Base-by-base conservation (phyloP, 1,140 invertebrate species). In the Euwallacea similis region DNA sequence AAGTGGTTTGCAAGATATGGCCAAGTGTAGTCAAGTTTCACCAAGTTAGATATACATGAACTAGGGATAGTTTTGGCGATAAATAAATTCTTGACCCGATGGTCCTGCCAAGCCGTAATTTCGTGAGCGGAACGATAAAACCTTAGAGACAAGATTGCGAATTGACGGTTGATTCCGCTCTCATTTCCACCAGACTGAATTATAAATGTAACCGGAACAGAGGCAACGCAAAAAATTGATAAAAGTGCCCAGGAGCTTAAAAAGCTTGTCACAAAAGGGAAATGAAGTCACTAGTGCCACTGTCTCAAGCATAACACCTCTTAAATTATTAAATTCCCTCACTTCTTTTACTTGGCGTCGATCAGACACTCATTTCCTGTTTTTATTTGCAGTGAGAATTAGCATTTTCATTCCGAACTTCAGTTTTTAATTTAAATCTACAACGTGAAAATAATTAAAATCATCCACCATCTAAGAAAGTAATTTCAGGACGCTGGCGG, bases 161-260 rank as follows among this genome's bases (percentile, higher is more conserved):
- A 70, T 46, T 70, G 68, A 70, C 68, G 68, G 7, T 64, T 56
- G 54, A 70, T 63, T 73, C 72, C 72, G 72, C 63, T 66, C 58
- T 73, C 62, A 73, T 73, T 73, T 73, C 72, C 72, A 73, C 67
- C 62, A 70, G 68, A 66, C 63, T 73, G 65, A 73, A 73, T 69
- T 63, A 73, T 73, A 70, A 73, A 73, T 73, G 72, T 64, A 64
- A 58, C 68, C 68, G 68, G 68, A 70, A 61, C 11, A 43, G 58
- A 56, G 46, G 53, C 63, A 63, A 71, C 62, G 61, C 61, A 61
- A 61, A 66, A 73, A 73, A 71, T 70, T 73, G 72, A 73, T 73
- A 73, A 73, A 73, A 73, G 55, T 70, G 62, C 67, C 64, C 41
- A 44, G 70, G 58, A 67, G 72, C 64, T 65, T 73, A 73, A 73